Evolutionary conservation across 2,797 vertebrate genomes (phyloP).

Genomic region (Esox lucius): DNA sequence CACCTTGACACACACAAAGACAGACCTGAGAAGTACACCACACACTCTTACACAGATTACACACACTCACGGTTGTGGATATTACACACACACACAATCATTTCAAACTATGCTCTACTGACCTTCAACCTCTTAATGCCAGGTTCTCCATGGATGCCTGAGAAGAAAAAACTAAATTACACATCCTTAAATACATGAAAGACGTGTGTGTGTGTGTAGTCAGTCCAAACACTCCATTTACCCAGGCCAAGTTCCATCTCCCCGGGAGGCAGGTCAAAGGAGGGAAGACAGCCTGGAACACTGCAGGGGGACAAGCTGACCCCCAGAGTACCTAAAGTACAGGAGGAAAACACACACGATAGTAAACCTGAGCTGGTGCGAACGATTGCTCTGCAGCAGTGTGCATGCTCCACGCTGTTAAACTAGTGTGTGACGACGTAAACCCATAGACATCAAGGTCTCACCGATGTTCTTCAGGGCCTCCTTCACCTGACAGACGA

Average conservation of each 20-base stretch:
- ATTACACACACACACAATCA: too few relatives aligned
- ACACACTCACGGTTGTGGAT: too few relatives aligned
- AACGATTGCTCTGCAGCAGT: too few relatives aligned
- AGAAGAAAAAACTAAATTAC: background rate
- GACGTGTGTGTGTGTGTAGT: too few relatives aligned
- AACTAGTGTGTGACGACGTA: background rate
- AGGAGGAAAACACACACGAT: background rate
- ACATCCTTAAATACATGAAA: background rate
- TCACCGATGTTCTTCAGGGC: conserved; percentile 78
- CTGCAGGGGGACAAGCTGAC: conserved; percentile 87
- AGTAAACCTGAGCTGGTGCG: too few relatives aligned
- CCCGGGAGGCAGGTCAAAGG: conserved; percentile 82
- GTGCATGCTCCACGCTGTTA: too few relatives aligned
- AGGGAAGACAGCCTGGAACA: conserved; percentile 85
- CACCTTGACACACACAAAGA: conserved; percentile 66
- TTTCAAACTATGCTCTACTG: conserved; percentile 15
- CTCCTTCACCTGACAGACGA: conserved; percentile 67
- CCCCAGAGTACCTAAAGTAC: conserved; percentile 83
- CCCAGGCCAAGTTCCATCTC: conserved; percentile 85
- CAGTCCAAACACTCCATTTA: background rate
- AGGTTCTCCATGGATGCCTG: conserved; percentile 94
- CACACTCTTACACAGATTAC: too few relatives aligned
- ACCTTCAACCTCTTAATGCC: conserved; percentile 90
- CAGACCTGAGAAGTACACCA: too few relatives aligned
- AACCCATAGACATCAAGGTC: conserved; percentile 22